Base-by-base conservation (phyloP, 2,797 vertebrate genomes). In the Lacerta agilis region DNA sequence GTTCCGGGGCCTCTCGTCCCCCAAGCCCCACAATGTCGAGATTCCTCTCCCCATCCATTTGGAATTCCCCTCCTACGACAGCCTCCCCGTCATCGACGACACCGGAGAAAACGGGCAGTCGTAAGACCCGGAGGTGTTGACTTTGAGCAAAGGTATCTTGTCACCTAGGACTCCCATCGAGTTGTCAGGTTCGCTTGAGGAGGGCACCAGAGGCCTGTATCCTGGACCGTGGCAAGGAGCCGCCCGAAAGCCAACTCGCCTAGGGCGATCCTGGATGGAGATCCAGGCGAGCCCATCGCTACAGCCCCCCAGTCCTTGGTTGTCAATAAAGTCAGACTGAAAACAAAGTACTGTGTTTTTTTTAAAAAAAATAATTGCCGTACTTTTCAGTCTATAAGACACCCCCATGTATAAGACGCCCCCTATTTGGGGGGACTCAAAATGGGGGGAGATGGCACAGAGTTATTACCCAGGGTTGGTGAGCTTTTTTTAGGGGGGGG, bases 1-100 rank as follows among this genome's bases (percentile, higher is more conserved):
- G 15, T 58, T 73, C 0, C 10, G 69, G n/a, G 25, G 41, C 27
- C 75, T 64, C 10, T 45, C 41, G 2, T 8, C 67, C n/a, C 10
- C n/a, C n/a, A 15, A 29, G 2, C 58, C 79, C 36, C 41, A 69
- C 23, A 66, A 79, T 1, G 25, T 82, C 6, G 23, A 29, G 27
- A 83, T 83, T 8, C 79, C 69, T 13, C 72, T 85, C 6, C 58
- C 43, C 0, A 3, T 18, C 11, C 9, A 17, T 4, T 7, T 58
- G 3, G 83, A 86, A 7, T 61, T 78, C 9, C 41, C 87, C 1
- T 66, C 88, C 5, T 93, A 90, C 2, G 92, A 93, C 25, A 91
- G 58, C 13, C 88, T 93, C 1, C 90, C 92, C 0, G 72, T 87
- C 2, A 36, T 91, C 45, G 90, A 93, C 3, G 90, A 91, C 23